Conservation (phyloP, 2,888 invertebrate genomes). For the Herminia tarsipennalis region DNA sequence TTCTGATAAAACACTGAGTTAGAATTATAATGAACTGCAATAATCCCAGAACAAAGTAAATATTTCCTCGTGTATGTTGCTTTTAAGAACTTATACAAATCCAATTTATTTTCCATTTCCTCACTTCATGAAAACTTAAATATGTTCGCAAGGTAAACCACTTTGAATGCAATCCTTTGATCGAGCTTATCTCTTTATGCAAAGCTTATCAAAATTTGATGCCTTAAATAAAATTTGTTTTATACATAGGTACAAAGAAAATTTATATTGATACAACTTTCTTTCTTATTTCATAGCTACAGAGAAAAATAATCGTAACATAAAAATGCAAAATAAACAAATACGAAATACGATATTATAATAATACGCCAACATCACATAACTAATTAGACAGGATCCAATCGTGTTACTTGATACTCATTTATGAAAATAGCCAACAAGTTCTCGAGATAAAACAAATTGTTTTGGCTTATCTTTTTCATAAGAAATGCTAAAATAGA, state of each 20-base stretch:
- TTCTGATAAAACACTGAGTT: constrained; percentile 49
- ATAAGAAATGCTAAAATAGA: constrained; percentile 51
- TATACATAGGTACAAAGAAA: constrained; percentile 7
- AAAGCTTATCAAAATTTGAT: constrained; percentile 79
- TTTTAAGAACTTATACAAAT: constrained; percentile 82
- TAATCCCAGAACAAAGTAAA: constrained; percentile 76
- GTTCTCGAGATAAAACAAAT: constrained; percentile 56
- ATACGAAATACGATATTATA: too few species aligned
- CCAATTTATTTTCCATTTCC: constrained; percentile 85
- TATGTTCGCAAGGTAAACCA: constrained; percentile 83
- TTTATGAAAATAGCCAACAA: constrained; percentile 25
- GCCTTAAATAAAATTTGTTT: constrained; percentile 32
- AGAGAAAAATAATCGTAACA: too few species aligned
- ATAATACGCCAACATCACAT: not conserved
- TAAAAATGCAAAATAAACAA: too few species aligned
- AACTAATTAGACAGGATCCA: not conserved
- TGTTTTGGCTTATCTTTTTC: constrained; percentile 59
- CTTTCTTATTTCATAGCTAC: too few species aligned
- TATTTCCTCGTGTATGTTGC: constrained; percentile 62
- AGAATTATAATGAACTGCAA: constrained; percentile 60
- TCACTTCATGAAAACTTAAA: constrained; percentile 85
- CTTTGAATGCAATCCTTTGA: constrained; percentile 84
- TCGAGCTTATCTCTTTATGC: constrained; percentile 79
- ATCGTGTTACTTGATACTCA: not conserved
- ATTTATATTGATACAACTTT: too few species aligned